These are phyloP conservation scores for Schizotus pectinicornis DNA, from an alignment of 2,888 invertebrate species.

Conservation along the genomic window DNA sequence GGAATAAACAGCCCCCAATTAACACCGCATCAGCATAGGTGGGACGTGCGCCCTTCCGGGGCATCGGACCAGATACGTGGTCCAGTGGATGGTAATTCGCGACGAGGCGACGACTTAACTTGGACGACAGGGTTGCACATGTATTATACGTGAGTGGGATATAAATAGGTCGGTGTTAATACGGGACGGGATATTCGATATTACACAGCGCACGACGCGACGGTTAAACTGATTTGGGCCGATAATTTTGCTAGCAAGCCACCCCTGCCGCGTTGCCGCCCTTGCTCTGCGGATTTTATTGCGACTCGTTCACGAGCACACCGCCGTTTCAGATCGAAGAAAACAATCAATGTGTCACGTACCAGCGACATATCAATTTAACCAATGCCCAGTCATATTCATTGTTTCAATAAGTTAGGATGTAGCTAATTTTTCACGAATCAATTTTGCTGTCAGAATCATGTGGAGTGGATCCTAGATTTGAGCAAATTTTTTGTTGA, in stretches of 20 bases:
- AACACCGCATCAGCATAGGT: constrained; percentile 53
- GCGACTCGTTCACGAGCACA: no score
- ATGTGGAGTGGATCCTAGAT: no score
- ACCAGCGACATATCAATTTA: no score
- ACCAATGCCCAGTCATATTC: no score
- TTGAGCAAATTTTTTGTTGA: no score
- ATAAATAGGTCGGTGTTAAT: constrained; percentile 30
- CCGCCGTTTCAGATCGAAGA: no score
- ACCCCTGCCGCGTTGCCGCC: background rate
- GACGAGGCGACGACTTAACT: background rate
- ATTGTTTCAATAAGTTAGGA: no score
- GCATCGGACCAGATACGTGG: constrained; percentile 12
- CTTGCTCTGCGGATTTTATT: no score
- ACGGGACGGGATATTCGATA: constrained; percentile 26
- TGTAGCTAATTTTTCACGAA: no score
- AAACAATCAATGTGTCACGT: no score
- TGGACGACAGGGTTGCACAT: constrained; percentile 34
- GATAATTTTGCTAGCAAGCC: background rate
- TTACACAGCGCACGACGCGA: constrained; percentile 20
- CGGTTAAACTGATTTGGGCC: constrained; percentile 13
- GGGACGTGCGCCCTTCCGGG: constrained; percentile 37
- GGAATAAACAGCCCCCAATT: constrained; percentile 56
- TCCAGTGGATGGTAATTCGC: constrained; percentile 3
- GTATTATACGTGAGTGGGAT: constrained; percentile 40
- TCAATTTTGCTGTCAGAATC: no score